Percentiles rank a stretch among this genome's conserved stretches.
phyloP scores from a whole-genome alignment of 2,797 vertebrate species.

The Lithobates sylvaticus region DNA sequence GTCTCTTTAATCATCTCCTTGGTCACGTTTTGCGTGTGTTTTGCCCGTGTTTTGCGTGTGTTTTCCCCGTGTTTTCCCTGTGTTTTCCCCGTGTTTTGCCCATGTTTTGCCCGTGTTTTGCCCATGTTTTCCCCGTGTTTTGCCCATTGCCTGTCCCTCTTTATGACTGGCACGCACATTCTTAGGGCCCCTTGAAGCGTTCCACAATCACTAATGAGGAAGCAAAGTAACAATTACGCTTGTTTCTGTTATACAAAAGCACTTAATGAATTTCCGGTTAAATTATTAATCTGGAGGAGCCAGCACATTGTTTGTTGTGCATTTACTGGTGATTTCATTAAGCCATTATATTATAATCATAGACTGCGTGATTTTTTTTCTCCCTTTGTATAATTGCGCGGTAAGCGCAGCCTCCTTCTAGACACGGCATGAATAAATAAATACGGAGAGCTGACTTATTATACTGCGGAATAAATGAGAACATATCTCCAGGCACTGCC shows the following conservation, averaged over 20 bases:
- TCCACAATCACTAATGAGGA: not conserved
- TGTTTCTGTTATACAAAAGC: not conserved
- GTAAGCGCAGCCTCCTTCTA: not conserved
- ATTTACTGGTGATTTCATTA: constrained; percentile 45
- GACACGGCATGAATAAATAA: constrained; percentile 9
- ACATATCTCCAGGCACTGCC: not conserved
- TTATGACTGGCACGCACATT: not conserved
- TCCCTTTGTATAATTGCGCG: constrained; percentile 33
- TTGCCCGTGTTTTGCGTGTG: too few species aligned
- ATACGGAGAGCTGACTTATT: constrained; percentile 2
- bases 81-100: too few species aligned
- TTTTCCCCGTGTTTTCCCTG: too few species aligned
- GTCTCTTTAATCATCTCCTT: too few species aligned
- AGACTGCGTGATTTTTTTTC: not conserved
- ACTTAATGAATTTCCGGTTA: constrained; percentile 38
- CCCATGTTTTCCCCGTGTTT: too few species aligned
- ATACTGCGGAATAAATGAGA: not conserved
- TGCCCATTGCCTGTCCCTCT: too few species aligned
- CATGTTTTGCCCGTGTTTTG: too few species aligned
- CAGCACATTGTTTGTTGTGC: constrained; percentile 28
- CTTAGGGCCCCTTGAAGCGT: not conserved
- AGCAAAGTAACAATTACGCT: not conserved
- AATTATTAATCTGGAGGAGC: constrained; percentile 44
- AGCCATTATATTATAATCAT: constrained; percentile 48
- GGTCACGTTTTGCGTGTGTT: too few species aligned